phyloP scores from a whole-genome alignment of 1,140 invertebrate genomes.

The Drosophila ananassae region DNA sequence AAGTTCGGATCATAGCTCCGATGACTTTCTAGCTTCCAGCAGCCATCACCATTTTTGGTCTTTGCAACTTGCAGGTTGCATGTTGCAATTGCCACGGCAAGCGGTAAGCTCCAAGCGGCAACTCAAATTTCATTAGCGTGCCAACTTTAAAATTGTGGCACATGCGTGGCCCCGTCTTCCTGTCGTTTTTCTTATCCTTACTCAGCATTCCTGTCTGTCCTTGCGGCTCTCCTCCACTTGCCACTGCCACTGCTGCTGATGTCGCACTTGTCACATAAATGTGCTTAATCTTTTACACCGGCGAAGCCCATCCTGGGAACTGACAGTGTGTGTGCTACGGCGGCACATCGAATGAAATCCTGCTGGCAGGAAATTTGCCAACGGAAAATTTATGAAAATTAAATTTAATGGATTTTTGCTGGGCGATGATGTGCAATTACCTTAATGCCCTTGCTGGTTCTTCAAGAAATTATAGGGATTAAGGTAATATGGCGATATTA shows the following conservation, averaged over 20 bases:
- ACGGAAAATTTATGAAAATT: slow-evolving; percentile 36
- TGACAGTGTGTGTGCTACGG: slow-evolving; percentile 35
- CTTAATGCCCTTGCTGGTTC: background rate
- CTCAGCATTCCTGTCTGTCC: background rate
- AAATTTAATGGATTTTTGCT: slow-evolving; percentile 24
- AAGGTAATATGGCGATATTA: background rate
- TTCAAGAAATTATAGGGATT: background rate
- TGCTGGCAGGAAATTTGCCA: slow-evolving; percentile 16
- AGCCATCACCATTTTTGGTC: slow-evolving; percentile 16
- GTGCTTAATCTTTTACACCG: slow-evolving; percentile 76
- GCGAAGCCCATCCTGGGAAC: slow-evolving; percentile 19
- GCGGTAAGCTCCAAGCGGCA: slow-evolving; percentile 23
- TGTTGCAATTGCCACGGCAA: slow-evolving; percentile 32
- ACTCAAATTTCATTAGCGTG: slow-evolving; percentile 70
- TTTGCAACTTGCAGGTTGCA: slow-evolving; percentile 13
- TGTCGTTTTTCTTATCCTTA: slow-evolving; percentile 8
- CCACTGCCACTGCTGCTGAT: slow-evolving; percentile 39
- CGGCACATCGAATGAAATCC: slow-evolving; percentile 5
- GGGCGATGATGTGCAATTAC: slow-evolving; percentile 4
- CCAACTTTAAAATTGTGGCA: slow-evolving; percentile 77
- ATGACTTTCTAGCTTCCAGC: background rate
- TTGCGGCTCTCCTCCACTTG: background rate
- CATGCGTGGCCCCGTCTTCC: slow-evolving; percentile 55
- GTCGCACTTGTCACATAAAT: slow-evolving; percentile 71
- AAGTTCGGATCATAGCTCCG: slow-evolving; percentile 3